Base-by-base conservation (phyloP, 2,113 vertebrate species). In the Brachyistius frenatus region DNA sequence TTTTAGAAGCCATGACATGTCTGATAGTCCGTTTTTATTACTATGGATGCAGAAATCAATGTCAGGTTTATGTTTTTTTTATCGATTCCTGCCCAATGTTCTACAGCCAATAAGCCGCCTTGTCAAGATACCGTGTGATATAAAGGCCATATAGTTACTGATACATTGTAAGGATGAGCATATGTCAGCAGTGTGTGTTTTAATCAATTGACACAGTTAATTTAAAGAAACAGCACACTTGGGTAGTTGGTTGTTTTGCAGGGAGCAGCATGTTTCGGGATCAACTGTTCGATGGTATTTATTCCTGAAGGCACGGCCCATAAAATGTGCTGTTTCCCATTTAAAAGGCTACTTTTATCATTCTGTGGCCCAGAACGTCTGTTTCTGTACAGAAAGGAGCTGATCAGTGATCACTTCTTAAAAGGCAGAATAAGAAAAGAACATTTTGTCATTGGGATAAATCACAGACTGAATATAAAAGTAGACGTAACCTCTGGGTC, bases 21-120 rank as follows among this genome's bases (percentile, higher is more conserved):
- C 23, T 68, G n/a, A 33, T 64, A 15, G 49, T 50, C 60, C n/a
- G 49, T 41, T 76, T 65, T 49, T 54, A 58, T 77, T 39, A 13
- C 23, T 15, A 37, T 8, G 35, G 35, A 55, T 66, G 55, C n/a
- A 57, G 58, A 58, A 83, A 80, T 72, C 54, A 47, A 68, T 73
- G 72, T 31, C 52, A 58, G 5, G 46, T 80, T 80, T 39, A 80
- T 74, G 62, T 73, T 69, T 78, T 23, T 23, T 23, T 56, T 64
- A 61, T 80, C 30, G 61, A 78, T 76, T 53, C 53, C 39, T 73
- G 54, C 63, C 62, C 52, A 61, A 9, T 41, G 69, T 39, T 67
- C 54, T 53, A 39, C 30, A 16, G 16, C 41, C 64, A 57, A 67
- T 72, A 55, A 41, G 53, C 9, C 2, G 50, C 66, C 32, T 33